phyloP scores from a whole-genome alignment of 2,797 vertebrate genomes.

The Notamacropus eugenii region DNA sequence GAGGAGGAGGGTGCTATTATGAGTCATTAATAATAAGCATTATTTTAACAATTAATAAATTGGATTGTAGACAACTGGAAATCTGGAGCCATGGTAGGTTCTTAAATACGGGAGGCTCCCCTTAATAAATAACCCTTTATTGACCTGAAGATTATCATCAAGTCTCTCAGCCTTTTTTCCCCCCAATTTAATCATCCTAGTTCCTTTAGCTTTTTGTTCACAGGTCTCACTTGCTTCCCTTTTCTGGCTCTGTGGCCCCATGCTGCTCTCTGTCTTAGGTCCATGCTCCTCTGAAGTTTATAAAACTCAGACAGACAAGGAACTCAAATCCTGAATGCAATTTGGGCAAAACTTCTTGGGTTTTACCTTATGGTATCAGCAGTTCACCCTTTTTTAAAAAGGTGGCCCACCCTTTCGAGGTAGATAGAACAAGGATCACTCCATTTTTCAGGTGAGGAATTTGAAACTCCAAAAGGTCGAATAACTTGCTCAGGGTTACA shows the following conservation, averaged over 20 bases:
- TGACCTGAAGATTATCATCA: not conserved
- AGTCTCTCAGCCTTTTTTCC: not conserved
- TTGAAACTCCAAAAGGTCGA: not conserved
- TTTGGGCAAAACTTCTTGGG: not conserved
- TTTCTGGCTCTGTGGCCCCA: not conserved
- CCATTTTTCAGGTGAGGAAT: not conserved
- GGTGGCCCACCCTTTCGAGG: not conserved
- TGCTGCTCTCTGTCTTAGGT: not conserved
- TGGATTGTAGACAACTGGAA: not conserved
- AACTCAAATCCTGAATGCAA: not conserved
- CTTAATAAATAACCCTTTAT: constrained; percentile 17
- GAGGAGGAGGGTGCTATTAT: not conserved
- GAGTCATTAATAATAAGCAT: not conserved
- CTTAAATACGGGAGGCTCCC: not conserved
- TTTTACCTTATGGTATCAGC: not conserved
- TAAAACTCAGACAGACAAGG: not conserved
- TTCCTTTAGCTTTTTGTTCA: not conserved
- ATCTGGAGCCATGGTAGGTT: not conserved
- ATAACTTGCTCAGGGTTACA: not conserved
- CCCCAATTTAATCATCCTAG: not conserved
- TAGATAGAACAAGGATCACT: not conserved
- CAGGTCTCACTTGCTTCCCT: not conserved
- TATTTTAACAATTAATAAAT: not conserved
- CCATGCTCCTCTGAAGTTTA: not conserved
- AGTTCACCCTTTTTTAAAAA: constrained; percentile 4